phyloP scores from a whole-genome alignment of 2,888 invertebrate species.

The Drosophila phalerata region DNA sequence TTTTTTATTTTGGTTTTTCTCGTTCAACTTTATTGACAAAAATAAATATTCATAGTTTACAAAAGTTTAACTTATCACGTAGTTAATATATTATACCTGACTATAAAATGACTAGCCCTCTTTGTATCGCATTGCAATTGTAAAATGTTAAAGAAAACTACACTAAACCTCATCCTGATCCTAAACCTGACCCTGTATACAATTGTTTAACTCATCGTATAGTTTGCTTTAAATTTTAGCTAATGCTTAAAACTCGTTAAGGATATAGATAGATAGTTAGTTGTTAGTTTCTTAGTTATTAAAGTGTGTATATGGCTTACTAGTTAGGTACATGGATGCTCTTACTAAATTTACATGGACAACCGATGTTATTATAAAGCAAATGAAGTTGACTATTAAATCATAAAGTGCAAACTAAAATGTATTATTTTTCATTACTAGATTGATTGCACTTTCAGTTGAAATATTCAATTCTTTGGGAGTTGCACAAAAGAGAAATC shows the following conservation, averaged over 20 bases:
- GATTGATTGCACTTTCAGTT: conserved; percentile 39
- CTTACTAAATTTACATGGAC: conserved; percentile 62
- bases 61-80: conserved; percentile 67
- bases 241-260: conserved; percentile 35
- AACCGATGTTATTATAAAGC: conserved; percentile 58
- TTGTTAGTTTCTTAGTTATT: conserved; percentile 23
- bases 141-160: conserved; percentile 33
- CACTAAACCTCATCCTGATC: conserved; percentile 24
- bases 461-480: conserved; percentile 19
- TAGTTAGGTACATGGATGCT: conserved; percentile 70
- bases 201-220: conserved; percentile 5
- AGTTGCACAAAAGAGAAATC: conserved; percentile 44
- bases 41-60: conserved; percentile 64
- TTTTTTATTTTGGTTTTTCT: conserved; percentile 43
- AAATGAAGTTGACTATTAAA: conserved; percentile 22
- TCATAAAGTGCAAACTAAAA: conserved; percentile 26
- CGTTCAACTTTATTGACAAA: conserved; percentile 77
- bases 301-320: conserved; percentile 44
- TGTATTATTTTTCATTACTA: too few relatives aligned
- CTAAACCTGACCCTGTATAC: conserved; percentile 12
- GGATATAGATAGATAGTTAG: conserved; percentile 15
- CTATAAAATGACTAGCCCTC: conserved; percentile 76
- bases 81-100: conserved; percentile 55
- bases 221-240: conserved; percentile 24
- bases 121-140: conserved; percentile 73